Conservation (phyloP, 1,140 invertebrate species). For the Eumaeus atala region DNA sequence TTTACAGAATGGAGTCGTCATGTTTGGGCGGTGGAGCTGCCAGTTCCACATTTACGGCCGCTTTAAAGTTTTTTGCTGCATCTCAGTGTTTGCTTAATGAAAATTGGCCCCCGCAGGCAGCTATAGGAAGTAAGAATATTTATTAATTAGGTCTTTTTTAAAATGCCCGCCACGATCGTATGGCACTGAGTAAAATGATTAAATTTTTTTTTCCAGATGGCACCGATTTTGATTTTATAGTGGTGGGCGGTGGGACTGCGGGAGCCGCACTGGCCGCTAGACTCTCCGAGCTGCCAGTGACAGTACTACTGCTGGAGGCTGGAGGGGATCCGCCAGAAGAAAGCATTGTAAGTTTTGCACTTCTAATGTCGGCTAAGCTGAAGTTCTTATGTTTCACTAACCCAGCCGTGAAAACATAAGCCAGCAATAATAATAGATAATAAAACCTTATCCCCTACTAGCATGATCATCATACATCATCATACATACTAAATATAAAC, state of each 20-base stretch:
- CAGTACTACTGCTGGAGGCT: conserved; percentile 48
- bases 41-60: conserved; percentile 31
- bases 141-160: no score
- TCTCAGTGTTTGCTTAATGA: conserved; percentile 43
- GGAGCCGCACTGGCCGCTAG: conserved; percentile 66
- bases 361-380: background rate
- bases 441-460: no score
- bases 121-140: conserved; percentile 30
- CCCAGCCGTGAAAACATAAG: no score
- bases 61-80: conserved; percentile 48
- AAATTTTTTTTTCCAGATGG: conserved; percentile 32
- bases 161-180: no score
- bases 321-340: conserved; percentile 47
- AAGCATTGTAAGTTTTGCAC: conserved; percentile 36
- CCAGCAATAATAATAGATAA: no score
- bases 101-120: conserved; percentile 36
- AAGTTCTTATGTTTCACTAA: background rate
- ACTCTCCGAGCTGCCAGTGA: conserved; percentile 32
- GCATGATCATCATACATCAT: no score
- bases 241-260: conserved; percentile 80
- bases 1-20: conserved; percentile 2
- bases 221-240: conserved; percentile 42
- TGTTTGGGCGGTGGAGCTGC: conserved; percentile 19
- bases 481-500: no score
- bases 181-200: no score